Evolutionary conservation across 2,797 vertebrate species (phyloP).

Genomic region (Betta splendens): DNA sequence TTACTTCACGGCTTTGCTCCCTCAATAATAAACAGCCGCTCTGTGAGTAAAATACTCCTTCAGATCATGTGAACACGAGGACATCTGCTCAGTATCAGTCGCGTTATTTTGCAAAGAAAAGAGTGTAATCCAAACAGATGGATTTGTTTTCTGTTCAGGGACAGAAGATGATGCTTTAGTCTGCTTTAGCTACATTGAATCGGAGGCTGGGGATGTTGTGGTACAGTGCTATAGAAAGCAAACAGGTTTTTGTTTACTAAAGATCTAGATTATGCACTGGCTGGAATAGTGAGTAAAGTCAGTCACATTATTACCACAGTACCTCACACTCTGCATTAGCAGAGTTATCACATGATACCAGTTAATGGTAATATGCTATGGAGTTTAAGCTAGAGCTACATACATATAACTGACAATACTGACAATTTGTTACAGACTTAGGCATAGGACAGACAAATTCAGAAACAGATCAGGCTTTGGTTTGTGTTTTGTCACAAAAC

Average conservation of each 20-base stretch:
- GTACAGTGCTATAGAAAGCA: neutral
- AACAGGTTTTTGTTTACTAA: neutral
- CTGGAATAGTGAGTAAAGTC: neutral
- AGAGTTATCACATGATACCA: conserved; percentile 66
- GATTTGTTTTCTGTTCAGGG: conserved; percentile 11
- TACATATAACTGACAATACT: conserved; percentile 39
- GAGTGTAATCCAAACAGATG: conserved; percentile 30
- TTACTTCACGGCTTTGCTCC: neutral
- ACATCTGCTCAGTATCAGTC: conserved; percentile 44
- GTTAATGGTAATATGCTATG: conserved; percentile 43
- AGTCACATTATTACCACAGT: conserved; percentile 14
- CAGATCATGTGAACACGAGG: conserved; percentile 7
- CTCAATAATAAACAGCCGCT: neutral
- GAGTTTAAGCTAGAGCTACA: conserved; percentile 24
- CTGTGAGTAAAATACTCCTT: conserved; percentile 5
- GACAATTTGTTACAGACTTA: conserved; percentile 3
- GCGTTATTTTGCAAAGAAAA: conserved; percentile 26
- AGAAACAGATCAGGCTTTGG: neutral
- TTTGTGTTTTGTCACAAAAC: conserved; percentile 12
- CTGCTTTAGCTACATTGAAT: neutral
- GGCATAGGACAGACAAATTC: too few relatives aligned
- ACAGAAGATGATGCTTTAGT: too few relatives aligned
- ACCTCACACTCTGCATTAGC: conserved; percentile 6
- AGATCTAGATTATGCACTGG: neutral
- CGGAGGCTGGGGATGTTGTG: neutral